Base-by-base conservation (phyloP, 2,888 invertebrate genomes). In the Amaurobius ferox region DNA sequence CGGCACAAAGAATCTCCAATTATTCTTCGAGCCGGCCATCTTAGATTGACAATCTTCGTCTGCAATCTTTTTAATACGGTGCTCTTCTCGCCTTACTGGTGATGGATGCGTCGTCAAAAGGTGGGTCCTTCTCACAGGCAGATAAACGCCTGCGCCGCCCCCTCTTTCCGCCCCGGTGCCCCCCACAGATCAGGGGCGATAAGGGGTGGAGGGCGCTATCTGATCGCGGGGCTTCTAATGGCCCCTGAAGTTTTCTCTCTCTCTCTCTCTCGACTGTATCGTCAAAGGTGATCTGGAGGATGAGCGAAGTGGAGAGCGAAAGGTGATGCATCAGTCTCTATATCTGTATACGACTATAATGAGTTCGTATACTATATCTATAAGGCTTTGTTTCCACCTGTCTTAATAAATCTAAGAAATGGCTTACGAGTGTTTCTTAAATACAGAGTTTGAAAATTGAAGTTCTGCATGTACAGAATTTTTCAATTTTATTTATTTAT, bases 201-300 rank as follows among this genome's bases (percentile, higher is more conserved):
- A 35, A 35, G 11, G 35, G 35, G 35, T 11, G 11, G 35, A 35
- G 35, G 23, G 55, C 55, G 30, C 48, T 80, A 80, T 80, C 80
- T 64, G 80, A 73, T 80, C 35, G 55, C 35, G 68, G 35, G 19
- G 30, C 80, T 67, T 80, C 80, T 80, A 80, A 80, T 80, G 80
- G 80, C 66, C 80, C 80, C 73, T 74, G 48, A 71, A 79, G 79
- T 32, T 64, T 28, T 64, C 66, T 66, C 48, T 48, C 30, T 67
- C 35, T 35, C 35, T 35, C 35, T 35, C 35, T 35, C 11, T 35
- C 11, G 67, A 73, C 73, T 80, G 73, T 80, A 80, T 80, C 80
- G 73, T 39, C 67, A 39, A 74, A 80, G 80, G 80, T 73, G 80
- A 80, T 73, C 80, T 26, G 19, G 9, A 6, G 23, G 55, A 9